Evolutionary conservation across 2,113 vertebrate species (phyloP), one percentile per base, ranked within the genome.

Genomic region (Monarcha castaneiventris): DNA sequence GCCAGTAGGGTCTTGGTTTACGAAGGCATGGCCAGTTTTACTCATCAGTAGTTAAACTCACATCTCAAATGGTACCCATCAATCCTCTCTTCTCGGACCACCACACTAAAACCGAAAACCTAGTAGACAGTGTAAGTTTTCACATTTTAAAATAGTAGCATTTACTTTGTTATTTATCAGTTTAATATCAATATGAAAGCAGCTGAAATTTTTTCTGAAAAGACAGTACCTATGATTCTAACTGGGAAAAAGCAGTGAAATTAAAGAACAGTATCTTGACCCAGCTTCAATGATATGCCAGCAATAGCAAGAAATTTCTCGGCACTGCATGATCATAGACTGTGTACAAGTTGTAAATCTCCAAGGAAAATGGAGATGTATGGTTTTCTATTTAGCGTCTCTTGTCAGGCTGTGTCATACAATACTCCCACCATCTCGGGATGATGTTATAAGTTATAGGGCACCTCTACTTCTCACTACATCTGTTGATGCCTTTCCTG

Each of bases 331-430:
- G 58, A 90, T 88, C 72, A 75, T 14, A 71, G n/a, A 44, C 15
- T 17, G 0, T 74, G 75, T 48, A 59, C 33, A 71, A 84, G 48
- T 37, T 88, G 63, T 64, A 90, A 69, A 82, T 91, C 84, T 96
- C 90, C 26, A 94, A 94, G 90, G 93, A 93, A 91, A 91, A 88
- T 67, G 32, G 44, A 90, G 76, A 72, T 0, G 0, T 56, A 72
- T 44, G 46, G 37, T 90, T 94, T 96, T 93, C 72, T 86, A 67
- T 90, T 96, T 93, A 73, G 51, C 64, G 39, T 90, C 68, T 96
- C 80, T 48, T 88, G 71, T 93, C 89, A 94, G 68, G 55, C 79
- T 81, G 67, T 93, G 86, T 91, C 86, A 75, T 85, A 72, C 43
- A 86, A 83, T 48, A 91, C 49, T 80, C 62, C 39, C 51, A 63